Percentiles rank a stretch among this genome's conserved stretches.
Evolutionary conservation across 2,113 vertebrate species (phyloP).

Genomic region (Scatophagus argus): DNA sequence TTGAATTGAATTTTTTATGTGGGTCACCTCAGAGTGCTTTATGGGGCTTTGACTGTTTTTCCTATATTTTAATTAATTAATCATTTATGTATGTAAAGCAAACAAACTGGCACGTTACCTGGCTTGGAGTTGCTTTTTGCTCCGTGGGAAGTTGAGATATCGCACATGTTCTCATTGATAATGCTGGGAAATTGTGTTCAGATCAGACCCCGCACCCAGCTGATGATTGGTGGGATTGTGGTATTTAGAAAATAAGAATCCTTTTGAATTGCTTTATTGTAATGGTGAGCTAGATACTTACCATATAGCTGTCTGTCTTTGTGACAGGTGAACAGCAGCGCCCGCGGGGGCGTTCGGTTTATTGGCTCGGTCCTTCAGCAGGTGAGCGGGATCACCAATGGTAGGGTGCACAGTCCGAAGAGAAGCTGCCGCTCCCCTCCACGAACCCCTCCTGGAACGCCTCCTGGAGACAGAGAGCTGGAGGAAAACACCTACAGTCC

Average conservation of each 20-base stretch:
- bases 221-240: no score
- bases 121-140: not conserved
- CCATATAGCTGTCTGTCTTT: not conserved
- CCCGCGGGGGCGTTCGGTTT: conserved; percentile 90
- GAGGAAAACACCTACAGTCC: conserved; percentile 80
- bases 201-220: not conserved
- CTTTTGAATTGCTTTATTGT: not conserved
- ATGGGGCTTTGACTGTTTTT: not conserved
- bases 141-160: not conserved
- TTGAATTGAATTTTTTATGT: no score
- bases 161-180: not conserved
- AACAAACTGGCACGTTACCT: not conserved
- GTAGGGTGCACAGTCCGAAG: conserved; percentile 78
- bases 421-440: conserved; percentile 78
- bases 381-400: conserved; percentile 75
- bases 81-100: not conserved
- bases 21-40: not conserved
- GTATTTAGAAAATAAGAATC: not conserved
- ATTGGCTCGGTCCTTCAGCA: conserved; percentile 91
- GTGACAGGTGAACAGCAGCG: conserved; percentile 89
- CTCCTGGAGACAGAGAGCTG: conserved; percentile 72
- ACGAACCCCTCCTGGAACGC: conserved; percentile 71
- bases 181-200: not conserved
- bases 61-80: not conserved
- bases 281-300: not conserved